A percentile compares a stretch with the other conserved stretches of the same genome.
phyloP scores from a whole-genome alignment of 64 coral and sea anemone genomes.

The Actinia equina region DNA sequence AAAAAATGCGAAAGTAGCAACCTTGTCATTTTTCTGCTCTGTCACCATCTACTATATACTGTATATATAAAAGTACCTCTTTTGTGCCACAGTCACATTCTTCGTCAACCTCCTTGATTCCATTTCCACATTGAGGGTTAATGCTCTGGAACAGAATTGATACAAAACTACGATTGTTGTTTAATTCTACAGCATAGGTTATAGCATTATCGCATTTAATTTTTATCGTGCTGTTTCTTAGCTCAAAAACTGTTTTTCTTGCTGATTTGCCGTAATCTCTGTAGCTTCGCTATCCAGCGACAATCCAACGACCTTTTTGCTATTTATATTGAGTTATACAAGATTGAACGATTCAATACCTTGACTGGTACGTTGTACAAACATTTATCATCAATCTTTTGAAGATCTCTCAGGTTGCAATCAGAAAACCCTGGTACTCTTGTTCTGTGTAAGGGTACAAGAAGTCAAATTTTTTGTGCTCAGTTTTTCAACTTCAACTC shows the following conservation, averaged over 20 bases:
- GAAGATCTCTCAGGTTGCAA: slow-evolving; percentile 57
- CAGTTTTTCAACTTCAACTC: too few species aligned
- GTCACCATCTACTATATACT: too few species aligned
- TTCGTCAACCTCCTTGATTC: slow-evolving; percentile 29
- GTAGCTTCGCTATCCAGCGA: not conserved
- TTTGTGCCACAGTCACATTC: slow-evolving; percentile 34
- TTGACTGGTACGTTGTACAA: slow-evolving; percentile 40
- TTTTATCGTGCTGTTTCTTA: too few species aligned
- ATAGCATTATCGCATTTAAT: too few species aligned
- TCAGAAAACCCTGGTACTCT: slow-evolving; percentile 56
- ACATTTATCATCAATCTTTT: slow-evolving; percentile 46
- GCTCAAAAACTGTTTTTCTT: too few species aligned
- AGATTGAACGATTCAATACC: not conserved
- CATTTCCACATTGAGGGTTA: slow-evolving; percentile 23
- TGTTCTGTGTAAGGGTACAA: slow-evolving; percentile 7
- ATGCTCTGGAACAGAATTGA: not conserved
- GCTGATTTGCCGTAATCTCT: not conserved
- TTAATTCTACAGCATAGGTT: not conserved
- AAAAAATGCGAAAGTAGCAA: too few species aligned
- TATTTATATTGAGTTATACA: too few species aligned
- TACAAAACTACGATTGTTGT: not conserved
- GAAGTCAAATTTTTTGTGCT: too few species aligned
- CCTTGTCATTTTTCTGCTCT: too few species aligned
- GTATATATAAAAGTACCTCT: slow-evolving; percentile 3
- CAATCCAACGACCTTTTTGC: too few species aligned